phyloP scores from a whole-genome alignment of 2,797 vertebrate genomes.

The Parauchenoglanis ngamensis region DNA sequence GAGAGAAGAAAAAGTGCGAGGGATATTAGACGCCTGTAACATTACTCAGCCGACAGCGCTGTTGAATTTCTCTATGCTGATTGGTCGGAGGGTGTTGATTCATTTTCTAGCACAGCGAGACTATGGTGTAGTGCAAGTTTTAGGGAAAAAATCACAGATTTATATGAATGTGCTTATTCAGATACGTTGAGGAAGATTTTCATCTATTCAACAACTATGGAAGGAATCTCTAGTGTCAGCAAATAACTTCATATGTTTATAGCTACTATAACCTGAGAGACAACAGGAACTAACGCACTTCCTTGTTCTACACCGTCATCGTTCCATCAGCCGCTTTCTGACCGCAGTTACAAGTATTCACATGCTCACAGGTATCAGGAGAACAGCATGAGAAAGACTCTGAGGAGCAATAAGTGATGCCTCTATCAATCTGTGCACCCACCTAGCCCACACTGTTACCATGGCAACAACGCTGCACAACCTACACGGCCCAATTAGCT shows the following conservation, averaged over 20 bases:
- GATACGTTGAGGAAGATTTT: neutral
- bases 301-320: too few species aligned
- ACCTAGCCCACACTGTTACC: constrained; percentile 12
- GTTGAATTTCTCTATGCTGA: neutral
- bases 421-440: constrained; percentile 25
- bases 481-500: neutral
- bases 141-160: neutral
- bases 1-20: neutral
- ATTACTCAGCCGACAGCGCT: neutral
- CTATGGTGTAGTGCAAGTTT: neutral
- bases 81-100: neutral
- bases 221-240: neutral
- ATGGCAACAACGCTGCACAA: neutral
- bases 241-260: neutral
- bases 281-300: neutral
- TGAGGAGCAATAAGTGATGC: constrained; percentile 29
- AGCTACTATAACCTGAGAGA: neutral
- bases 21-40: neutral
- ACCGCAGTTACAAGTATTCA: neutral
- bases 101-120: neutral
- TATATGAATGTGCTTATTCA: neutral
- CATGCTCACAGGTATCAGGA: neutral
- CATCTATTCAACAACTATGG: neutral
- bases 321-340: neutral
- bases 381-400: neutral